phyloP scores from a whole-genome alignment of 2,797 vertebrate genomes.

The Megalops cyprinoides region DNA sequence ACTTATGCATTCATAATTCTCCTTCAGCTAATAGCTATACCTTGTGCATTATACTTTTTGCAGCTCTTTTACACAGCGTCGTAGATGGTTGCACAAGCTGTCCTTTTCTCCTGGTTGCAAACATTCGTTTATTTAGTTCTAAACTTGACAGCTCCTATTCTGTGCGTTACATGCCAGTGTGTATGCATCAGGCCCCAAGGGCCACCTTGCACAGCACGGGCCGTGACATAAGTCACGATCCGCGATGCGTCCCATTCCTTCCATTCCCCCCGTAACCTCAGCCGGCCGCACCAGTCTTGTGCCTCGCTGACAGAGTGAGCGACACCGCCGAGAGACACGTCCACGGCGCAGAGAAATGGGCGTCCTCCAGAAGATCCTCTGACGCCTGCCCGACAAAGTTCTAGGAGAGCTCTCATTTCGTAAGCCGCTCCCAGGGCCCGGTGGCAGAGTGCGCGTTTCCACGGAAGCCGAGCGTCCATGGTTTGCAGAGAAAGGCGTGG shows the following conservation, averaged over 20 bases:
- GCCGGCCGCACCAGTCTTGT: not conserved
- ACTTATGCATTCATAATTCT: no score
- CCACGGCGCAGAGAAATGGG: slow-evolving; percentile 56
- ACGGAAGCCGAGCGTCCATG: slow-evolving; percentile 61
- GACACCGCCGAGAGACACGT: slow-evolving; percentile 53
- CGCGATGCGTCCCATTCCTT: no score
- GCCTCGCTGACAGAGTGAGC: slow-evolving; percentile 8
- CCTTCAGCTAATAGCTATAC: no score
- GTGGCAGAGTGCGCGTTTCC: slow-evolving; percentile 40
- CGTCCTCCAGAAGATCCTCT: slow-evolving; percentile 37
- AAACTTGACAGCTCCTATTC: no score
- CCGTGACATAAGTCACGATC: no score
- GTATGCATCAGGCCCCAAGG: no score
- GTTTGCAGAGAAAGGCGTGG: not conserved
- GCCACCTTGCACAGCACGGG: no score
- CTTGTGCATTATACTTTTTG: no score
- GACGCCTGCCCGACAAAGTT: slow-evolving; percentile 50
- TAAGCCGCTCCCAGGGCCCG: slow-evolving; percentile 41
- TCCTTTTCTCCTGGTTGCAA: no score
- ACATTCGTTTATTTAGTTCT: no score
- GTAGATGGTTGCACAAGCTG: no score
- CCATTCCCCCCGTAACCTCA: not conserved
- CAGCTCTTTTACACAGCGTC: not conserved
- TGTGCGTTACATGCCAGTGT: no score
- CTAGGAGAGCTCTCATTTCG: slow-evolving; percentile 61